Evolutionary conservation across 2,113 vertebrate species (phyloP).

Genomic region (Phylloscopus whistleri): DNA sequence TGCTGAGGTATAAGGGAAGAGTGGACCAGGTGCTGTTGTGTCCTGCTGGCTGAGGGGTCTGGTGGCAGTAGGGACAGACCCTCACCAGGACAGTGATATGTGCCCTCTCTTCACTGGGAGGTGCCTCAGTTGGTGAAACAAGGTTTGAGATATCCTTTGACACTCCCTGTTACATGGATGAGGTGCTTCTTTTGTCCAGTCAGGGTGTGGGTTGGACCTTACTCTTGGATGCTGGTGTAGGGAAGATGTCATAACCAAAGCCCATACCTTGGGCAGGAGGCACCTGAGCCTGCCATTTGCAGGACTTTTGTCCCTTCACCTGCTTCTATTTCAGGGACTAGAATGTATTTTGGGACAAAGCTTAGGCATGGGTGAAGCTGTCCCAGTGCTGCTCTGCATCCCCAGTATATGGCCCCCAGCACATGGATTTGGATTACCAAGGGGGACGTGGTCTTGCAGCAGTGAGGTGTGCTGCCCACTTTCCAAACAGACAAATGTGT

Average conservation of each 20-base stretch:
- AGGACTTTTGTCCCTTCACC: neutral
- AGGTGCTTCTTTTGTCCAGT: neutral
- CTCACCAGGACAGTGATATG: neutral
- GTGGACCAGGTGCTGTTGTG: neutral
- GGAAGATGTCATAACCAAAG: neutral
- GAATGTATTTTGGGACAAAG: neutral
- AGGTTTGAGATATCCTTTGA: neutral
- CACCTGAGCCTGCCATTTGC: neutral
- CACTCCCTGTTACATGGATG: neutral
- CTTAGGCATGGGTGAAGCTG: neutral
- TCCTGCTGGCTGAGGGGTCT: neutral
- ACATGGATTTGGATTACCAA: neutral
- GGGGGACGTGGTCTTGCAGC: neutral
- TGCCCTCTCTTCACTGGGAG: neutral
- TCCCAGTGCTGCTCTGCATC: neutral
- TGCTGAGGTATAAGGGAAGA: neutral
- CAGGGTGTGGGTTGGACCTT: neutral
- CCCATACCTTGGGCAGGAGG: neutral
- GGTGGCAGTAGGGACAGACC: neutral
- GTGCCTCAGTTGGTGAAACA: neutral
- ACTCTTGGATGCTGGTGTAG: neutral
- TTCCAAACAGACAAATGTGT: neutral
- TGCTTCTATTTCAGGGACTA: neutral
- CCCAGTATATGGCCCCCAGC: neutral
- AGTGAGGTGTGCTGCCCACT: neutral